Base-by-base conservation (phyloP, 2,113 vertebrate genomes). In the Bubalus kerabau region DNA sequence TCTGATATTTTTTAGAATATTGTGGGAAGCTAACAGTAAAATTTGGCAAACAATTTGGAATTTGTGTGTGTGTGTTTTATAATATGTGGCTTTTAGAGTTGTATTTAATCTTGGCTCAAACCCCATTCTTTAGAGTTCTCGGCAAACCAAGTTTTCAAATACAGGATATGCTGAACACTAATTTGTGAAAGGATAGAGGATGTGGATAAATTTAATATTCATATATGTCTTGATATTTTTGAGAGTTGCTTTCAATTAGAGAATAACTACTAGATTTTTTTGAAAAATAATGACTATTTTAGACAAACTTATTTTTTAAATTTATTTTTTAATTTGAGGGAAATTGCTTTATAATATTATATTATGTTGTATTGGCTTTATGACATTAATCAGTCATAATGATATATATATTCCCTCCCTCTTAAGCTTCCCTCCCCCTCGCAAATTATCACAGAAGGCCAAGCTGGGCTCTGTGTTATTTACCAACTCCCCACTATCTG, bases 1-100 rank as follows among this genome's bases (percentile, higher is more conserved):
- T 98, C 98, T 99, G 98, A 97, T 98, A 95, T 90, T 96, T 97
- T 97, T 95, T 97, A 97, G 96, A 93, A 24, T 97, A 97, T 91
- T 97, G 90, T 94, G 97, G 97, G 98, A 98, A 98, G 95, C 87
- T 76, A 95, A 78, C 60, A 98, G 40, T 48, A 6, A 98, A 96
- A 97, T 97, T 98, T 97, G 97, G 98, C 97, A 97, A 97, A n/a
- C 1, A 93, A 87, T 95, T 97, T 94, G 85, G 90, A 96, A 95
- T 97, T 19, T 84, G 71, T 59, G 17, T 94, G 13, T 94, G 13
- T 96, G 17, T 98, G 84, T 80, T 98, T 98, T 96, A 82, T 84
- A 98, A 97, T 83, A 52, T 95, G 59, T 10, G 94, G 24, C 88
- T 86, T 90, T 48, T 92, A 90, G 78, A 97, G 36, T 96, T 97